Base-by-base conservation (phyloP, 2,888 invertebrate genomes). In the Koerneria pararmatus region DNA sequence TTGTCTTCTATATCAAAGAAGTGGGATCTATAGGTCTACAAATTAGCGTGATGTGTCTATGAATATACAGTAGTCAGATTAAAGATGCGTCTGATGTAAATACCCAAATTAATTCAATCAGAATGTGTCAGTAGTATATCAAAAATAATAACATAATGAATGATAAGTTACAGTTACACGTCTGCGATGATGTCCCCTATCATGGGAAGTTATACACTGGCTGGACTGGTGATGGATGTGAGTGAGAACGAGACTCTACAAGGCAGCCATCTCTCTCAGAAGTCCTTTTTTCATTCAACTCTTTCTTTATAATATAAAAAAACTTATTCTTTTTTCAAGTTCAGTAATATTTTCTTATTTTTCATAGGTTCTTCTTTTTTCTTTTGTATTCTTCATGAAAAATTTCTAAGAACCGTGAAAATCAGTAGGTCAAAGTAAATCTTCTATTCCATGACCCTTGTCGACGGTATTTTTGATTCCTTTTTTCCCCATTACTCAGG, bases 171-270 rank as follows among this genome's bases (percentile, higher is more conserved):
- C 61, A 79, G 80, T 60, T 80, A 80, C 69, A 79, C 80, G 1
- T 77, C 80, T 6, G 80, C 80, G 3, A 80, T 80, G 80, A 73
- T 78, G 71, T 79, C 79, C 5, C 80, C 80, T 5, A 71, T 80
- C n/a, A 78, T 78, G 76, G 69, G 66, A 32, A 75, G 74, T 31
- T 69, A 73, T 34, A 67, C 72, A 37, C 74, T 35, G 5, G 41
- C 62, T 2, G 24, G 31, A 2, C 27, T 27, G 15, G 1, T 57
- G 5, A 72, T 70, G 2, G 74, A 74, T 37, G 76, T 74, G 32
- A 73, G 73, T 5, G 73, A 74, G 1, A 74, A 76, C 54, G 76
- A 74, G 22, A 70, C 72, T 46, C 70, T 65, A 54, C 69, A 67
- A 11, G 62, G 66, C 48, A 58, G 71, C 54, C 69, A 73, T n/a